Base-by-base conservation (phyloP, 2,888 invertebrate species). In the Torymus auratus region DNA sequence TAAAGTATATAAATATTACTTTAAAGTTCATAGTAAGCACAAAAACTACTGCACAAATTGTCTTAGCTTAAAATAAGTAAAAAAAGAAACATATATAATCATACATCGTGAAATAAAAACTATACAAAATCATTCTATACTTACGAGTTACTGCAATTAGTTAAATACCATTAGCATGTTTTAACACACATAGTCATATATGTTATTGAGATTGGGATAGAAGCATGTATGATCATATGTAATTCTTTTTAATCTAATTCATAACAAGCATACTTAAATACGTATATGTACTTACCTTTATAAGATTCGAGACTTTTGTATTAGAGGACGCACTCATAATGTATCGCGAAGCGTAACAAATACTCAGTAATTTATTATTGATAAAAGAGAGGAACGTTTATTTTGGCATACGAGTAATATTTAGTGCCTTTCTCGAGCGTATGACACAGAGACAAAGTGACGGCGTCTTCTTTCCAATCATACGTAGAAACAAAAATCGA, bases 351-450 rank as follows among this genome's bases (percentile, higher is more conserved):
- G 73, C 60, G 81, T 58, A 64, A 77, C 60, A 68, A 60, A 77
- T 77, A 81, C 68, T 81, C 73, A 78, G 56, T 15, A 65, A 74
- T 70, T 75, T 20, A 65, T 52, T 68, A 68, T 17, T 68, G 69
- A 20, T 15, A 14, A 60, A 64, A 56, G 28, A 72, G 58, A 14
- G 50, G 13, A 71, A 58, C 11, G 28, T 78, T 78, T 72, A 78
- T 78, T 78, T 78, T 79, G 28, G 69, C 74, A 68, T 74, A 69
- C 17, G 28, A 52, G 64, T 64, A 60, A 81, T 69, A 78, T 81
- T 74, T 74, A 81, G 81, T 81, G 78, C 81, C 81, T 81, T 81
- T 78, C 41, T 41, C 53, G 60, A 62, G 64, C 53, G 62, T 70
- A 71, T n/a, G 28, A 71, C 52, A 71, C 15, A 65, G 41, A 20